Evolutionary conservation across 2,797 vertebrate species (phyloP).

Genomic region (Amblyraja radiata): DNA sequence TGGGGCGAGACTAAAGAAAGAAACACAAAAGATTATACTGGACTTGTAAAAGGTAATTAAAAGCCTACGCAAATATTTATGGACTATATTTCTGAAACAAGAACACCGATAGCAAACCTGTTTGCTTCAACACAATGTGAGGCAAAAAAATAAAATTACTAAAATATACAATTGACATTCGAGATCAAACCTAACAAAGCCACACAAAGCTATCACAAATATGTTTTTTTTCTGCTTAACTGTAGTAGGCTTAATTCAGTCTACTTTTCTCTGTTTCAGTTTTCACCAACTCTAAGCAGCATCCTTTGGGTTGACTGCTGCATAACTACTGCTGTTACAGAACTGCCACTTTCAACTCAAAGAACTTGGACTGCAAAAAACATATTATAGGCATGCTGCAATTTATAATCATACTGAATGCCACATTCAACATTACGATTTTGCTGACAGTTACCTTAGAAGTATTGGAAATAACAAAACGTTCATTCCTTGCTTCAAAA

Average conservation of each 20-base stretch:
- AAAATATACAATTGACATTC: constrained; percentile 61
- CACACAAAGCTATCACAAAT: constrained; percentile 46
- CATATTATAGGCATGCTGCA: background rate
- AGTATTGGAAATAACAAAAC: background rate
- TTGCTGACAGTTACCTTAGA: background rate
- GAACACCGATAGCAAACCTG: background rate
- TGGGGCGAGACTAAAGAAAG: constrained; percentile 68
- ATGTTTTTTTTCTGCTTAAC: constrained; percentile 45
- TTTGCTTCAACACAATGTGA: background rate
- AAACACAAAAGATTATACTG: constrained; percentile 54
- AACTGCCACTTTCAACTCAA: constrained; percentile 51
- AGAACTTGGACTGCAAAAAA: constrained; percentile 45
- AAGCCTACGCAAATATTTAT: constrained; percentile 14
- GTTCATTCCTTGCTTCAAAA: background rate
- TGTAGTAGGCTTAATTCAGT: constrained; percentile 47
- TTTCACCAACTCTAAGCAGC: constrained; percentile 48
- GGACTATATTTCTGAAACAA: background rate
- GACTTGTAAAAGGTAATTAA: constrained; percentile 40
- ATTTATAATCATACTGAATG: background rate
- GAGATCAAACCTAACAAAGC: constrained; percentile 49
- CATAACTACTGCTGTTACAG: constrained; percentile 46
- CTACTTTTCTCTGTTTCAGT: constrained; percentile 47
- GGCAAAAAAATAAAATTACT: constrained; percentile 54
- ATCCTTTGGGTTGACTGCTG: constrained; percentile 49
- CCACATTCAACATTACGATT: background rate